Conservation (phyloP, 2,113 vertebrate species). For the Mesoclemmys tuberculata region DNA sequence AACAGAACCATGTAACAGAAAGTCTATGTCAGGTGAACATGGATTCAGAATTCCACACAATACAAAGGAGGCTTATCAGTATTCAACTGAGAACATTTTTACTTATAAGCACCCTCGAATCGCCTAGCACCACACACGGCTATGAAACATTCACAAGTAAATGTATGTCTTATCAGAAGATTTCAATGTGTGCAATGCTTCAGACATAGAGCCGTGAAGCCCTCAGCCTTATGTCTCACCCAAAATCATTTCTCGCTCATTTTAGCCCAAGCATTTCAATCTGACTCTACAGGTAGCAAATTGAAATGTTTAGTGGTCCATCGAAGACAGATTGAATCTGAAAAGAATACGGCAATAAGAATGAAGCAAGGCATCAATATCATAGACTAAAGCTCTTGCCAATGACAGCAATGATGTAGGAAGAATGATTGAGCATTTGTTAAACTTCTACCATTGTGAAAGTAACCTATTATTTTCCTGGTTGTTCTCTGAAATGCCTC, state of each 20-base stretch:
- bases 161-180: neutral
- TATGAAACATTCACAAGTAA: neutral
- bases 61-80: neutral
- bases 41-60: neutral
- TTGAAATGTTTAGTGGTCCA: slow-evolving; percentile 78
- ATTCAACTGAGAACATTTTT: neutral
- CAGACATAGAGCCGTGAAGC: slow-evolving; percentile 42
- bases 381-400: slow-evolving; percentile 53
- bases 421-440: slow-evolving; percentile 81
- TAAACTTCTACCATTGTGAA: slow-evolving; percentile 80
- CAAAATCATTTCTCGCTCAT: slow-evolving; percentile 54
- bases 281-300: slow-evolving; percentile 75
- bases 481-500: slow-evolving; percentile 81
- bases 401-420: slow-evolving; percentile 58
- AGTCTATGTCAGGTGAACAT: fast-evolving
- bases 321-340: slow-evolving; percentile 73
- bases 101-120: slow-evolving; percentile 5
- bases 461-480: slow-evolving; percentile 83
- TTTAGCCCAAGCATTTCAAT: slow-evolving; percentile 36
- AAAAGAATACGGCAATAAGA: slow-evolving; percentile 74
- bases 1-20: neutral
- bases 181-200: slow-evolving; percentile 17
- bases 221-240: slow-evolving; percentile 29
- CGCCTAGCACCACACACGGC: neutral
- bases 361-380: slow-evolving; percentile 64